phyloP scores from a whole-genome alignment of 2,797 vertebrate genomes.

The Hirundo rustica region DNA sequence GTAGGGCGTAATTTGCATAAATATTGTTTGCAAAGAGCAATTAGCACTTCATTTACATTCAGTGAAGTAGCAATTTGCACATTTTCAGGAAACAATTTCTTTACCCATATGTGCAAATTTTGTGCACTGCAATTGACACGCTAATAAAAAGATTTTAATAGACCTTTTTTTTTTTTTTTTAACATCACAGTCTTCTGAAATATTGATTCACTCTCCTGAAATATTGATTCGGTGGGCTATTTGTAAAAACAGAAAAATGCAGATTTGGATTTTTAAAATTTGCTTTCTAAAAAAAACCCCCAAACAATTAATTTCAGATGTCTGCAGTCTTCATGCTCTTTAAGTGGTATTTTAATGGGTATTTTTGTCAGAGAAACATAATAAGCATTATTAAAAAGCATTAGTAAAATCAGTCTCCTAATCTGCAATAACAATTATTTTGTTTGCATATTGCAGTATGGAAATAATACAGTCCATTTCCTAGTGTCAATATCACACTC shows the following conservation, averaged over 20 bases:
- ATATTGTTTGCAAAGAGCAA: slow-evolving; percentile 77
- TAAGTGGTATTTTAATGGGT: slow-evolving; percentile 48
- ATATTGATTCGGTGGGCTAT: slow-evolving; percentile 63
- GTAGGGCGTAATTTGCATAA: slow-evolving; percentile 71
- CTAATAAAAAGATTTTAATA: slow-evolving; percentile 57
- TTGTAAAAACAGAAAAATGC: slow-evolving; percentile 48
- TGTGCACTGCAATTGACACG: slow-evolving; percentile 26
- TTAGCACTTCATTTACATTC: slow-evolving; percentile 75
- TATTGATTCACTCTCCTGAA: slow-evolving; percentile 56
- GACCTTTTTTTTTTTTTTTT: slow-evolving; percentile 43
- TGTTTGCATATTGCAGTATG: slow-evolving; percentile 39
- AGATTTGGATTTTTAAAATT: slow-evolving; percentile 56
- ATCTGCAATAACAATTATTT: slow-evolving; percentile 51
- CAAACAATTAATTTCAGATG: slow-evolving; percentile 21
- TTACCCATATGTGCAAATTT: slow-evolving; percentile 60
- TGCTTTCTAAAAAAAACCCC: background rate
- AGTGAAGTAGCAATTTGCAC: slow-evolving; percentile 68
- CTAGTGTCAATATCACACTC: slow-evolving; percentile 24
- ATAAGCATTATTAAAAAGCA: slow-evolving; percentile 55
- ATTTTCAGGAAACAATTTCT: slow-evolving; percentile 63
- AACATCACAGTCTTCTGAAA: slow-evolving; percentile 50
- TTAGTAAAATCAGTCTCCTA: slow-evolving; percentile 36
- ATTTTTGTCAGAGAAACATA: slow-evolving; percentile 47
- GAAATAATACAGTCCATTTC: slow-evolving; percentile 51
- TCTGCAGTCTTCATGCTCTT: slow-evolving; percentile 15